Base-by-base conservation (phyloP, 1,140 invertebrate species). In the Drosophila arizonae region DNA sequence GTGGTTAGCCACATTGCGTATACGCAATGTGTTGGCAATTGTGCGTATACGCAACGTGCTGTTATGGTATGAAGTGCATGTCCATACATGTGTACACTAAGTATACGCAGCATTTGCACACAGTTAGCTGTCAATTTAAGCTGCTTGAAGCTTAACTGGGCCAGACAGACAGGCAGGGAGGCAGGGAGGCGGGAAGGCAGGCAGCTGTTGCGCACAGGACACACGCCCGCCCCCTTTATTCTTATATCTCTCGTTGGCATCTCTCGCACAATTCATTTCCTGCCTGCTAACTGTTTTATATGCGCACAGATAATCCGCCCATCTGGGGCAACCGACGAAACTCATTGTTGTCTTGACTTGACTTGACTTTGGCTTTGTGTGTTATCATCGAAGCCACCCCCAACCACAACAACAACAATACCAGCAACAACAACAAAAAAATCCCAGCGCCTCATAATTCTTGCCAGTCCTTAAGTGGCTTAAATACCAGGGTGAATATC, bases 1-100 rank as follows among this genome's bases (percentile, higher is more conserved):
- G 48, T 73, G 75, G 68, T 79, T 78, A 75, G 73, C 36, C 63
- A 67, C 63, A 67, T 26, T 69, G 81, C 71, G 66, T 85, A 74
- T 60, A 71, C 65, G 55, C 61, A 74, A 64, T 21, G 24, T 60
- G 50, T 63, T 55, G 17, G 33, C 15, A 36, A 15, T 6, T 45
- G 43, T 15, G 43, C n/a, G 8, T 46, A 39, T 39, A 39, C 36
- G 36, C 39, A 62, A 30, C 50, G 11, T 62, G 45, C 17, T 63
- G 41, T 46, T 57, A 65, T 15, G 15, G 24, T 6, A 46, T 55
- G 64, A 55, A 63, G 43, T 64, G 17, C 54, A 41, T 57, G 33
- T 56, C 54, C 26, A 36, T 17, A 54, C 52, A 46, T 36, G 15
- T 56, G 26, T 54, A 45, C 17, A 61, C 61, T 61, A 61, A 33